phyloP scores from a whole-genome alignment of 2,888 invertebrate species.

The Dysmachus trigonus region DNA sequence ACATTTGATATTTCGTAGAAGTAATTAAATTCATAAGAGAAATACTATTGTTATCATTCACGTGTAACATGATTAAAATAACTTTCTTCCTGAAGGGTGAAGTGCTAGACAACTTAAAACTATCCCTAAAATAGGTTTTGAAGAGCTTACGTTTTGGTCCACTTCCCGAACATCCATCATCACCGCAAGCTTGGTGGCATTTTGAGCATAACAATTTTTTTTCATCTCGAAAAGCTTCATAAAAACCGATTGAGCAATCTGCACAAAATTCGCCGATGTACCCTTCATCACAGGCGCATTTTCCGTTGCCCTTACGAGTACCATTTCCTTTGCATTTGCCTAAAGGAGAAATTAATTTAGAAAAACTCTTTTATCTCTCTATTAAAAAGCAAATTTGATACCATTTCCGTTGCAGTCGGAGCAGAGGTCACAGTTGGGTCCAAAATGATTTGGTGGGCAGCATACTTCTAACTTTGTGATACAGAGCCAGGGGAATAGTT shows the following conservation, averaged over 20 bases:
- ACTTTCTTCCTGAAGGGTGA: neutral
- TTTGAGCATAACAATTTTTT: conserved; percentile 77
- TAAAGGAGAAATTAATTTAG: conserved; percentile 31
- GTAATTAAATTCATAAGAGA: too few species aligned
- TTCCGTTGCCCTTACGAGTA: conserved; percentile 91
- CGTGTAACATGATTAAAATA: neutral
- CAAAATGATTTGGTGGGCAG: conserved; percentile 86
- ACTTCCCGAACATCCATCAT: conserved; percentile 75
- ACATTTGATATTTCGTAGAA: too few species aligned
- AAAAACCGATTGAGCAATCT: conserved; percentile 78
- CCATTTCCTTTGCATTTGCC: conserved; percentile 81
- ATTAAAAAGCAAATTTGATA: conserved; percentile 26
- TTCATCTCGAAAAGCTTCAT: conserved; percentile 77
- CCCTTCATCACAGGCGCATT: conserved; percentile 85
- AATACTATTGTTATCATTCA: too few species aligned
- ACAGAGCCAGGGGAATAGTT: conserved; percentile 80
- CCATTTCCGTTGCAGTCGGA: conserved; percentile 83
- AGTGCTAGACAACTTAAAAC: neutral
- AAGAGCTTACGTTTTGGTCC: conserved; percentile 70
- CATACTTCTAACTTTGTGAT: conserved; percentile 80
- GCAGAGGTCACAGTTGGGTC: conserved; percentile 83
- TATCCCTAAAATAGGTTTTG: too few species aligned
- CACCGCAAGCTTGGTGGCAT: conserved; percentile 81
- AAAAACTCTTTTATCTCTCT: neutral
- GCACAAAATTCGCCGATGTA: conserved; percentile 83